Conservation (phyloP, 2,888 invertebrate species). For the Lithophane ornitopus region DNA sequence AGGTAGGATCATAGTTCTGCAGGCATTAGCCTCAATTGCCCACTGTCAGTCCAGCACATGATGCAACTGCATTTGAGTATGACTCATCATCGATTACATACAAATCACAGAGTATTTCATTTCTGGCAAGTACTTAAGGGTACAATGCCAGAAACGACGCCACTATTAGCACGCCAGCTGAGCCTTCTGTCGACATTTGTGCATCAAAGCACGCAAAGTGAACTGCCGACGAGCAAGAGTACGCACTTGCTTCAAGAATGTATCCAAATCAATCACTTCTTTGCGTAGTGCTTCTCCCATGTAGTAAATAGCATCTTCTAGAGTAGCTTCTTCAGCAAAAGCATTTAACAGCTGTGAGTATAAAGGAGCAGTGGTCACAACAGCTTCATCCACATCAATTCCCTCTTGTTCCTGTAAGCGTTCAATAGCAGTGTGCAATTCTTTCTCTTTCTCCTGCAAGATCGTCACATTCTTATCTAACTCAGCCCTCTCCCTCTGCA, state of each 20-base stretch:
- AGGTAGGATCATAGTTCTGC: conserved; percentile 30
- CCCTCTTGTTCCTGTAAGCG: conserved; percentile 94
- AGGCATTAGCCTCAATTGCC: conserved; percentile 18
- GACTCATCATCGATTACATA: conserved; percentile 60
- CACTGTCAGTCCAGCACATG: conserved; percentile 27
- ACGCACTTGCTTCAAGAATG: conserved; percentile 98
- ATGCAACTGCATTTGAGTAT: conserved; percentile 41
- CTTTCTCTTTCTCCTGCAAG: conserved; percentile 96
- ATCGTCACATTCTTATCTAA: conserved; percentile 96
- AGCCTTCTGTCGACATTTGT: conserved; percentile 98
- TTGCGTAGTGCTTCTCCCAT: conserved; percentile 98
- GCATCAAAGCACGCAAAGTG: conserved; percentile 98
- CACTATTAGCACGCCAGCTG: conserved; percentile 93
- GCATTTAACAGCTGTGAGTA: conserved; percentile 98
- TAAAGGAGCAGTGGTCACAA: conserved; percentile 98
- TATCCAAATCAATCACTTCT: conserved; percentile 98
- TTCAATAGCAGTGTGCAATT: conserved; percentile 95
- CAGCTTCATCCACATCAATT: conserved; percentile 98
- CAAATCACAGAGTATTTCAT: conserved; percentile 63
- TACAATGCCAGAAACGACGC: conserved; percentile 67
- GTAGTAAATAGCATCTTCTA: conserved; percentile 99
- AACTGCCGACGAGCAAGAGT: conserved; percentile 98
- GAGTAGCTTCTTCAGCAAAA: conserved; percentile 99
- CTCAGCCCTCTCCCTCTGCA: conserved; percentile 95
- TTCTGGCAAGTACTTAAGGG: conserved; percentile 60